Conservation (phyloP, 2,797 vertebrate genomes). For the Lutjanus campechanus region DNA sequence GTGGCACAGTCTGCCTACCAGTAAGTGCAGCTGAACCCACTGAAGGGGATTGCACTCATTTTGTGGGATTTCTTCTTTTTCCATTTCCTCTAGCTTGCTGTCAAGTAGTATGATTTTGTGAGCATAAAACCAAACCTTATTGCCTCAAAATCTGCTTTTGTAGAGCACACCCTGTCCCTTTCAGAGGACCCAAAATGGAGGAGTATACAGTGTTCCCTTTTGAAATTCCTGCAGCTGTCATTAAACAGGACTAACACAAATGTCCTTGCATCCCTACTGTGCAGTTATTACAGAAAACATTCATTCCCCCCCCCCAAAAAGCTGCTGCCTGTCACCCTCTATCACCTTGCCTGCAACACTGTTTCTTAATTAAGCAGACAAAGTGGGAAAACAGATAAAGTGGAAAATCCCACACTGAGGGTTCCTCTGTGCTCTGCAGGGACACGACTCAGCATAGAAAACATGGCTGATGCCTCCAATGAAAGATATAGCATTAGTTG, state of each 20-base stretch:
- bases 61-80: constrained; percentile 30
- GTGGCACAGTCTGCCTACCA: constrained; percentile 39
- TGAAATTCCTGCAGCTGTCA: background rate
- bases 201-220: background rate
- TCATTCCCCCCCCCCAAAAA: constrained; percentile 1
- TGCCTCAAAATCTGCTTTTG: constrained; percentile 3
- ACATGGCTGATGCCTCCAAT: background rate
- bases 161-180: background rate
- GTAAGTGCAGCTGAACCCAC: constrained; percentile 15
- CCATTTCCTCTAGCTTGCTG: constrained; percentile 10
- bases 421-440: constrained; percentile 19
- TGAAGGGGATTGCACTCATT: constrained; percentile 47
- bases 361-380: constrained; percentile 49
- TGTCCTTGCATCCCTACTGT: background rate
- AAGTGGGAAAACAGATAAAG: background rate
- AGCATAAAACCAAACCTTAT: constrained; percentile 17
- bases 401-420: constrained; percentile 13
- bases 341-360: constrained; percentile 29
- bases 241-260: constrained; percentile 28
- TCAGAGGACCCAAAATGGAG: background rate
- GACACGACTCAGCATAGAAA: background rate
- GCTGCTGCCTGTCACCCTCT: constrained; percentile 37
- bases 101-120: constrained; percentile 29
- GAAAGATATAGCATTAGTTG: background rate
- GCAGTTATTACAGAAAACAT: constrained; percentile 28